A percentile compares a stretch with the other conserved stretches of the same genome.
These are phyloP conservation scores for Equus quagga DNA, from an alignment of 2,113 vertebrate species.

Conservation along the genomic window DNA sequence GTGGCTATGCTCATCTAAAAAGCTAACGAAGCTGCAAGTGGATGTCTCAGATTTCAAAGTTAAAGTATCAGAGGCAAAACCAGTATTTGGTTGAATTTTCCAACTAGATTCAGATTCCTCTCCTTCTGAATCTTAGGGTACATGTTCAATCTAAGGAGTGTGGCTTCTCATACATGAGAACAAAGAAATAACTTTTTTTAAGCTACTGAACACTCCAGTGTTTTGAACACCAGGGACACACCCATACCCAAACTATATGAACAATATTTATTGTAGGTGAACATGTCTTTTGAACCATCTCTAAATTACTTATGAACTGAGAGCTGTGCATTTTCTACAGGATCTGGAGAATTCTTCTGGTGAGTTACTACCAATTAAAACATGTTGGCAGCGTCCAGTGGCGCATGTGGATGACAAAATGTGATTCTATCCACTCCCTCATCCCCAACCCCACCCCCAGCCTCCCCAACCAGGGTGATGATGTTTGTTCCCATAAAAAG, in stretches of 20 bases:
- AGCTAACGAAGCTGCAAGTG: not conserved
- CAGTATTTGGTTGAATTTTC: not conserved
- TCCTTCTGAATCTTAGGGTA: constrained; percentile 13
- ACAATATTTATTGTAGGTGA: not conserved
- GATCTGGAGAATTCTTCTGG: constrained; percentile 30
- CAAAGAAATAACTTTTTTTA: not conserved
- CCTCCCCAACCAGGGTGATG: not conserved
- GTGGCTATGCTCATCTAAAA: not conserved
- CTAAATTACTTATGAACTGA: not conserved
- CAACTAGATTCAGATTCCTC: not conserved
- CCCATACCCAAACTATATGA: not conserved
- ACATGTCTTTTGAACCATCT: constrained; percentile 4
- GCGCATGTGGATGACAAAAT: constrained; percentile 43
- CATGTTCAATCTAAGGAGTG: not conserved
- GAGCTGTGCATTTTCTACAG: constrained; percentile 29
- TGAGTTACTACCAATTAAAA: constrained; percentile 57
- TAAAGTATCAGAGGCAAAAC: not conserved
- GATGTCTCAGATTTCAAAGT: not conserved
- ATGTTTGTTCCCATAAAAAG: constrained; percentile 68
- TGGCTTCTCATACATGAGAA: not conserved
- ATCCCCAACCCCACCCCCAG: not conserved
- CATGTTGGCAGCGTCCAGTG: not conserved
- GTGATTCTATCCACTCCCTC: constrained; percentile 6
- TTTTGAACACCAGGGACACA: not conserved
- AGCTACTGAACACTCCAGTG: not conserved